Conservation (phyloP, 2,797 vertebrate genomes). For the Hafferia zeledoni region DNA sequence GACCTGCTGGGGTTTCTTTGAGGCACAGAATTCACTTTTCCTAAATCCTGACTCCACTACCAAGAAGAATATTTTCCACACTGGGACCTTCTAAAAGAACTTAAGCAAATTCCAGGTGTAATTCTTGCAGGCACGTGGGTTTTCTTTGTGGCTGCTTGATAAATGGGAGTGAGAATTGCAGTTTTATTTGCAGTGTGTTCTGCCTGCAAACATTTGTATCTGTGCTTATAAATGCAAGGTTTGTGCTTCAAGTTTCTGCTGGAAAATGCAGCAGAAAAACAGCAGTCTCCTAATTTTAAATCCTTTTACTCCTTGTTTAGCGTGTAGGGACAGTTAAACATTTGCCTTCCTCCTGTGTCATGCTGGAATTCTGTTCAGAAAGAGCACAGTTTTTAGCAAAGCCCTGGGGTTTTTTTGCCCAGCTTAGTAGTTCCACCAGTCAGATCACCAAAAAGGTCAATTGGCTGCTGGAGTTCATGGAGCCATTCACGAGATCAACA, state of each 20-base stretch:
- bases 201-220: not conserved
- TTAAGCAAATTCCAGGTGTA: not conserved
- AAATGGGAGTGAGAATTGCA: not conserved
- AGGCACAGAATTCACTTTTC: not conserved
- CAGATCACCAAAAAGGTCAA: not conserved
- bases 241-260: not conserved
- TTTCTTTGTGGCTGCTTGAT: not conserved
- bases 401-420: not conserved
- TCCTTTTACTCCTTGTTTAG: slow-evolving; percentile 16
- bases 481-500: not conserved
- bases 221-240: not conserved
- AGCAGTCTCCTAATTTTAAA: slow-evolving; percentile 21
- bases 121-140: not conserved
- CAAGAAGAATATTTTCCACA: not conserved
- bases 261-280: not conserved
- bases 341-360: not conserved
- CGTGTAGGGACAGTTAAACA: not conserved
- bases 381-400: not conserved
- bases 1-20: not conserved
- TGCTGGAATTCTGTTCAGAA: not conserved
- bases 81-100: not conserved
- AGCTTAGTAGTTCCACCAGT: not conserved
- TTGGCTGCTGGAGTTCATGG: not conserved
- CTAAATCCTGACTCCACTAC: not conserved
- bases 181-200: not conserved